Base-by-base conservation (phyloP, 2,113 vertebrate genomes). In the Cephalopterus ornatus region DNA sequence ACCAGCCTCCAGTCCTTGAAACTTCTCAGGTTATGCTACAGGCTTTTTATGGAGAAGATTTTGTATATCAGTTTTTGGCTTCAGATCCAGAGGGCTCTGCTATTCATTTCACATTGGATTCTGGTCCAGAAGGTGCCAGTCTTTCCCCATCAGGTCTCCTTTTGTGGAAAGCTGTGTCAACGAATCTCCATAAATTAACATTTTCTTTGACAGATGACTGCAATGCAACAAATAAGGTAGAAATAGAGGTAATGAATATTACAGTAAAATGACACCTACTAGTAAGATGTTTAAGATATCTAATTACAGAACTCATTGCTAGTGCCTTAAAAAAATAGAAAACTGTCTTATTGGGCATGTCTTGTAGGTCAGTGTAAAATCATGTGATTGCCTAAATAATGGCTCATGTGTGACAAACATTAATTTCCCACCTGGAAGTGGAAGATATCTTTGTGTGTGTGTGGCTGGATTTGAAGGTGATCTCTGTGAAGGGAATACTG, bases 101-200 rank as follows among this genome's bases (percentile, higher is more conserved):
- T 30, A 87, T 99, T 82, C 86, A 97, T 88, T 99, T 99, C 95
- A 97, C 92, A 4, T 62, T 99, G 95, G 83, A 97, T 12, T 98
- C 98, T 22, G 98, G 98, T 32, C 99, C 99, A 10, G 94, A 97
- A 55, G 98, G 97, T 35, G 98, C 98, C 17, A 97, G 92, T 20
- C 96, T 99, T 88, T 99, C 99, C 50, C 97, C 98, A 21, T 96
- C 97, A 44, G 99, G 99, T 66, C 98, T 99, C 72, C 97, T 99
- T 75, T 97, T 72, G 39, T 99, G 99, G 99, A 99, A 98, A 97
- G 96, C 96, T 50, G 53, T 82, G 75, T 96, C 94, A n/a, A 77
- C 95, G 15, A 95, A 74, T 62, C 67, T 87, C 7, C 98, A 98
- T 89, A 96, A 77, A 56, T 98, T 99, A 91, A 95, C 80, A 20